Evolutionary conservation across 2,797 vertebrate genomes (phyloP), one percentile per base, ranked within the genome.

Genomic region (Rachycentron canadum): DNA sequence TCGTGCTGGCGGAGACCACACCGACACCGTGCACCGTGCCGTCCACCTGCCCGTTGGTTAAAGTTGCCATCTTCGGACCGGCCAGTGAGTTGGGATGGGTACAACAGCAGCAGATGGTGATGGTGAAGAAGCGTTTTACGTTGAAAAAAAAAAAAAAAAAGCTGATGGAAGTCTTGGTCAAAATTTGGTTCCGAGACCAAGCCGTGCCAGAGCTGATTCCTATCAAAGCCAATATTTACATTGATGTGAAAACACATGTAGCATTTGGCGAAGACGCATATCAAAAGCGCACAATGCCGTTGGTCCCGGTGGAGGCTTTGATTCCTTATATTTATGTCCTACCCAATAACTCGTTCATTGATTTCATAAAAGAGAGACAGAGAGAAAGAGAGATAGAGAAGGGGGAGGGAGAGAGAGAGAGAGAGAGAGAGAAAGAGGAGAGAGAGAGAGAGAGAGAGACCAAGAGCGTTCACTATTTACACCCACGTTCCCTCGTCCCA

Each of bases 31-130:
- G 97, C 96, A 96, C 95, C 93, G 95, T 91, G 95, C 95, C 96
- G 95, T 98, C 97, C 96, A 97, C 96, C 96, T 98, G 97, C 95
- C 98, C 98, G 95, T 99, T 99, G 92, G 97, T 97, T 97, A 99
- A 98, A 97, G 98, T 99, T 97, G 98, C 97, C 98, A 99, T 99
- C 96, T 97, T 98, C 92, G 73, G 89, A 93, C 89, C 91, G 87
- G 92, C 91, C 91, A 88, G 89, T 84, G 89, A 93, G 90, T 94
- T 93, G 86, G 88, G 83, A 86, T 79, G 87, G 81, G 80, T 76
- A 65, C 78, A 74, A 83, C 86, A 75, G 87, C 81, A 82, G 91
- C 80, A 81, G 91, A 82, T 73, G 87, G 65, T 49, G 81, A 74
- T 52, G 82, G 66, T 74, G 85, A 78, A 79, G 73, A 72, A 70